Conservation (phyloP, 2,888 invertebrate genomes). For the Arge pagana region DNA sequence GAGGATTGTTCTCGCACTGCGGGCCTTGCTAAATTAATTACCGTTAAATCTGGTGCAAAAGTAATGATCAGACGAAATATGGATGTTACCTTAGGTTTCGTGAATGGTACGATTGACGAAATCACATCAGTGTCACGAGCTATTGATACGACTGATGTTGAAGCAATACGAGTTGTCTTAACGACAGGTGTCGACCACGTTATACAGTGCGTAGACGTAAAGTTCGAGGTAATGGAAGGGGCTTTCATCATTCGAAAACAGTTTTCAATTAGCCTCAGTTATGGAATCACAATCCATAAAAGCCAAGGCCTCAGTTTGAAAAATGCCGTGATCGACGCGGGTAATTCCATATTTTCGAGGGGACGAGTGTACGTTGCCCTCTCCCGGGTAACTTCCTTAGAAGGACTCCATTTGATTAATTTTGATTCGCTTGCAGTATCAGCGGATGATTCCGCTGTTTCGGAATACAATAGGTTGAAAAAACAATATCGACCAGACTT, state of each 20-base stretch:
- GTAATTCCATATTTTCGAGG: constrained; percentile 30
- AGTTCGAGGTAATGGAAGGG: constrained; percentile 31
- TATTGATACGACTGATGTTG: constrained; percentile 19
- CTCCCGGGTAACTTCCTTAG: constrained; percentile 31
- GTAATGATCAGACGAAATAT: constrained; percentile 39
- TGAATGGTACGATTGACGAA: constrained; percentile 35
- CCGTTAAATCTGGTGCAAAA: constrained; percentile 32
- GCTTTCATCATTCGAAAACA: constrained; percentile 31
- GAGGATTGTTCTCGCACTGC: too few species aligned
- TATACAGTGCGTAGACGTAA: constrained; percentile 27
- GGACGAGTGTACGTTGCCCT: constrained; percentile 36
- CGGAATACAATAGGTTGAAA: constrained; percentile 34
- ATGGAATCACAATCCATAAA: constrained; percentile 35
- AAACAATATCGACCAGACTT: constrained; percentile 26
- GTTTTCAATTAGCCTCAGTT: constrained; percentile 34
- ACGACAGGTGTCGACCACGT: constrained; percentile 24
- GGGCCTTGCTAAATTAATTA: constrained; percentile 35
- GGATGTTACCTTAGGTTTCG: constrained; percentile 34
- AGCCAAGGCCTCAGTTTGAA: constrained; percentile 34
- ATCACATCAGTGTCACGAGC: constrained; percentile 22
- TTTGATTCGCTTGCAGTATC: constrained; percentile 29
- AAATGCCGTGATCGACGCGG: constrained; percentile 33
- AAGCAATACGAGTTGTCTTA: constrained; percentile 26
- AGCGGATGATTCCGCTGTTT: constrained; percentile 26
- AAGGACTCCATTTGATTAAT: constrained; percentile 37